Evolutionary conservation across 2,113 vertebrate genomes (phyloP), one percentile per base, ranked within the genome.

Genomic region (Hemibagrus wyckioides): DNA sequence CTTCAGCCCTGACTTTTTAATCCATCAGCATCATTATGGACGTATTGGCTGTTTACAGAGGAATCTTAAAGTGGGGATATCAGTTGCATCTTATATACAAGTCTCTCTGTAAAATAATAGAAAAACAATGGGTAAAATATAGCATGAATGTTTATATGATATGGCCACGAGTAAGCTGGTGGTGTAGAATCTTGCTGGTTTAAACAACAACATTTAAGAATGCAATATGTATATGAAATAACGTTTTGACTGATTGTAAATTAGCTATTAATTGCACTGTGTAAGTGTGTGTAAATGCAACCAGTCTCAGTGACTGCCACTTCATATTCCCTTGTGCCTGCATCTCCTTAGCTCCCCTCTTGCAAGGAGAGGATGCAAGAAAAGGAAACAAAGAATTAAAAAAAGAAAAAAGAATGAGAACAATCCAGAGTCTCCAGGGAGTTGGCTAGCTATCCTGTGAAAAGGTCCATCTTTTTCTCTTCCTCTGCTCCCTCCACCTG

Each of bases 401-500:
- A 28, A 77, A 52, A 52, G 52, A 30, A 52, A 52, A 79, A 52
- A 52, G 19, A 15, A 79, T 7, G 33, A 48, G 28, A 30, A 52
- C 73, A n/a, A n/a, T n/a, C 25, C 25, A 15, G 41, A 11, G 30
- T 83, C 85, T 25, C 82, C 59, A 2, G 61, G 61, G 28, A 73
- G 85, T 3, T 54, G 30, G 44, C 25, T 82, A 82, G 30, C 50
- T 83, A 14, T 75, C 69, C n/a, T 23, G 85, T 54, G n/a, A 67
- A 75, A 56, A 44, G 28, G 33, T 79, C 83, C 83, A 85, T 36
- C 73, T 88, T 56, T 59, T 90, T 17, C 80, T 84, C 75, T 67
- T 89, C 65, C 11, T 88, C 17, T 84, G 80, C 15, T 81, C 50
- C 50, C 36, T 86, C 90, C 90, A 89, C 59, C 59, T 85, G 63